These are phyloP conservation scores for Anguilla megastoma DNA, from an alignment of 2,797 vertebrate genomes.

Conservation along the genomic window DNA sequence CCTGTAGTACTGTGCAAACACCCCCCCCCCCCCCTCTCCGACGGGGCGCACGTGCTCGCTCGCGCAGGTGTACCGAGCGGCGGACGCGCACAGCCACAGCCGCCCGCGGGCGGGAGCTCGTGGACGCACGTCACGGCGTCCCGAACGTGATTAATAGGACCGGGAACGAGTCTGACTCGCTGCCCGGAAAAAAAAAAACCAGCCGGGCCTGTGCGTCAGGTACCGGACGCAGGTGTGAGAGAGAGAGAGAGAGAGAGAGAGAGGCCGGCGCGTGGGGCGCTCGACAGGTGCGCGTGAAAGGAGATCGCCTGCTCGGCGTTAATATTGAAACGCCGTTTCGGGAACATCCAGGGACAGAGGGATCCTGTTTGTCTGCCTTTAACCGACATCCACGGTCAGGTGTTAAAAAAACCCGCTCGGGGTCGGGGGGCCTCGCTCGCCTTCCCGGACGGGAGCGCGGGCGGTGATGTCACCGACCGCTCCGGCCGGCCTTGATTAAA, in stretches of 20 bases:
- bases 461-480: conserved; percentile 7
- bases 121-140: neutral
- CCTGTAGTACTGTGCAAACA: neutral
- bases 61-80: neutral
- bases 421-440: neutral
- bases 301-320: neutral
- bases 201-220: conserved; percentile 16
- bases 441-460: neutral
- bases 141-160: neutral
- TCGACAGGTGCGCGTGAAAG: neutral
- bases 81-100: neutral
- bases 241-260: no score
- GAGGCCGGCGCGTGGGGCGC: neutral
- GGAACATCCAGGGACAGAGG: neutral
- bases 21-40: neutral
- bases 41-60: neutral
- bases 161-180: neutral
- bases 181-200: neutral
- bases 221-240: neutral
- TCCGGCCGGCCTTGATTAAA: conserved; percentile 20
- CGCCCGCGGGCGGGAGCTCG: neutral
- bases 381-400: neutral
- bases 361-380: neutral
- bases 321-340: conserved; percentile 9
- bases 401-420: neutral